phyloP scores from a whole-genome alignment of 1,140 invertebrate species.

The Hyposmocoma kahamanoa region DNA sequence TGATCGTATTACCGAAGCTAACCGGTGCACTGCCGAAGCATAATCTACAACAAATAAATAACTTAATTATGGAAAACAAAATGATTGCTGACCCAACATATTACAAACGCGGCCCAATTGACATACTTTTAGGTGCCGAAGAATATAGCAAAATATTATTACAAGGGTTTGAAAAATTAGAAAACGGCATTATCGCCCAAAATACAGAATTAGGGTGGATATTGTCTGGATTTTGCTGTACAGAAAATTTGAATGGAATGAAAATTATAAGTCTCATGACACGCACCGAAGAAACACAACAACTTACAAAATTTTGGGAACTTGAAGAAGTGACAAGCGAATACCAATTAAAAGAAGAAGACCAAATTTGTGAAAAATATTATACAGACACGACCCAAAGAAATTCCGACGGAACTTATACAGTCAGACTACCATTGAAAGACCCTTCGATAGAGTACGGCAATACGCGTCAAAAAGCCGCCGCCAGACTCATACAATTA shows the following conservation, averaged over 20 bases:
- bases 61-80: not conserved
- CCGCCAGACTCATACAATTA: not conserved
- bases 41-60: not conserved
- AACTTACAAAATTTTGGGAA: slow-evolving; percentile 8
- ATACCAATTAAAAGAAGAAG: slow-evolving; percentile 1
- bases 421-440: slow-evolving; percentile 3
- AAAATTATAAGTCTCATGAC: slow-evolving; percentile 1
- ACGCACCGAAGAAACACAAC: not conserved
- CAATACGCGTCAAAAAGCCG: not conserved
- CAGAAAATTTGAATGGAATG: not conserved
- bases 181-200: slow-evolving; percentile 1
- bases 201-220: slow-evolving; percentile 6
- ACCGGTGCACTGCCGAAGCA: not conserved
- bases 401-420: slow-evolving; percentile 1
- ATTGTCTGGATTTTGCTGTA: not conserved
- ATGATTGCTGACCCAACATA: slow-evolving; percentile 7
- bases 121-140: slow-evolving; percentile 1
- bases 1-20: not conserved
- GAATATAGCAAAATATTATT: not conserved
- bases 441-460: not conserved
- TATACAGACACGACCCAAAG: not conserved
- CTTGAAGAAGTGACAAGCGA: not conserved
- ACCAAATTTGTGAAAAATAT: slow-evolving; percentile 1
- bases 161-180: slow-evolving; percentile 3
- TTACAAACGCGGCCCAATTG: slow-evolving; percentile 1